Evolutionary conservation across 2,113 vertebrate genomes (phyloP).

Genomic region (Peucedramus taeniatus): DNA sequence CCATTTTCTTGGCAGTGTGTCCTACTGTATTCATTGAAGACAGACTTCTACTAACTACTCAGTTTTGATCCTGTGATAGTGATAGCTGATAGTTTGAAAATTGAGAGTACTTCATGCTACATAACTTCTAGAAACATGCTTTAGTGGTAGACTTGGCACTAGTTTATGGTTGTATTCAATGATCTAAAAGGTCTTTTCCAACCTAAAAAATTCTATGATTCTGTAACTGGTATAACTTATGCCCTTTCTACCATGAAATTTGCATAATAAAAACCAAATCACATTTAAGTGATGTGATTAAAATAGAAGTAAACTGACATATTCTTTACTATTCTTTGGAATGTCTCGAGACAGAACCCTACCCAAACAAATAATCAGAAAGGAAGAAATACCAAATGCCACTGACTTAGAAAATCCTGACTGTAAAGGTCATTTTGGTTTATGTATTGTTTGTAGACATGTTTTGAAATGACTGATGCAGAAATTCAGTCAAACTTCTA

Average conservation of each 20-base stretch:
- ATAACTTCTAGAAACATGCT: neutral
- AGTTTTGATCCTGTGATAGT: neutral
- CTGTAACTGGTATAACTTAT: neutral
- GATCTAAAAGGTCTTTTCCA: neutral
- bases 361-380: neutral
- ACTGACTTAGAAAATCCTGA: neutral
- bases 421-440: neutral
- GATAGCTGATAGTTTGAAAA: neutral
- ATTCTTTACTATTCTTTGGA: neutral
- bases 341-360: neutral
- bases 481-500: neutral
- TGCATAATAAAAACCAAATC: neutral
- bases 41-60: neutral
- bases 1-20: neutral
- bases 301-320: neutral
- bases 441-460: neutral
- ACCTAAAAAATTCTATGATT: neutral
- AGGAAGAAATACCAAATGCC: accelerated
- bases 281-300: neutral
- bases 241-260: neutral
- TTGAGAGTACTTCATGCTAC: neutral
- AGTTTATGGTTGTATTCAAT: neutral
- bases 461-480: neutral
- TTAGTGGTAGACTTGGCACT: neutral
- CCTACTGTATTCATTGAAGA: neutral